Base-by-base conservation (phyloP, 2,113 vertebrate species). In the Brachyhypopomus gauderio region DNA sequence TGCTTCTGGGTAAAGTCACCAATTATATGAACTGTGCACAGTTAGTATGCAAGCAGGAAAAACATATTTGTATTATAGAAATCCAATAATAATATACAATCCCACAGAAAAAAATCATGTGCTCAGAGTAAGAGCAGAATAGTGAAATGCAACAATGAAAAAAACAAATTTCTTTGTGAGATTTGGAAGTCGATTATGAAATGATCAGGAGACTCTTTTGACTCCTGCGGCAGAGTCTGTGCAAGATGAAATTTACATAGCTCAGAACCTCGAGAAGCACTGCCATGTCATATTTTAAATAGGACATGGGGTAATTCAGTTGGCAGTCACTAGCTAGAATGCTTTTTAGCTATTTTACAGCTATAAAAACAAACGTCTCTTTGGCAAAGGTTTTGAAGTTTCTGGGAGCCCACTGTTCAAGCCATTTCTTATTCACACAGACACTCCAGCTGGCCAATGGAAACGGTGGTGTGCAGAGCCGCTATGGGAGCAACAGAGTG, bases 331-430 rank as follows among this genome's bases (percentile, higher is more conserved):
- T 67, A 64, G 41, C 17, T 71, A 75, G 66, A 72, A 41, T 72
- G 72, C 60, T 73, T 76, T 72, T 70, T 9, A 75, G 73, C 83
- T 75, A 67, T 48, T 63, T 48, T 52, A 30, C 27, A 80, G n/a
- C 19, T 82, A 41, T 45, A 27, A 52, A 80, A 81, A 79, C 30
- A 67, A 62, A 34, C 25, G 27, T 71, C 60, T 55, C 4, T 62
- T 82, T 72, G 56, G 63, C 76, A 66, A 75, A 66, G 56, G 27
- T 73, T 69, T 12, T 72, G 45, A 67, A 52, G 9, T 36, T 84
- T 20, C 25, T 41, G 19, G n/a, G 60, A 67, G 3, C 30, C 19
- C 7, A 45, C 41, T 20, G 41, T 5, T 78, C 30, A 64, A 56
- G 63, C 25, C 17, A 59, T 71, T 56, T 71, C 8, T 22, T 38